These are phyloP conservation scores for Aspidiotus destructor DNA, from an alignment of 2,888 invertebrate species.

Conservation along the genomic window DNA sequence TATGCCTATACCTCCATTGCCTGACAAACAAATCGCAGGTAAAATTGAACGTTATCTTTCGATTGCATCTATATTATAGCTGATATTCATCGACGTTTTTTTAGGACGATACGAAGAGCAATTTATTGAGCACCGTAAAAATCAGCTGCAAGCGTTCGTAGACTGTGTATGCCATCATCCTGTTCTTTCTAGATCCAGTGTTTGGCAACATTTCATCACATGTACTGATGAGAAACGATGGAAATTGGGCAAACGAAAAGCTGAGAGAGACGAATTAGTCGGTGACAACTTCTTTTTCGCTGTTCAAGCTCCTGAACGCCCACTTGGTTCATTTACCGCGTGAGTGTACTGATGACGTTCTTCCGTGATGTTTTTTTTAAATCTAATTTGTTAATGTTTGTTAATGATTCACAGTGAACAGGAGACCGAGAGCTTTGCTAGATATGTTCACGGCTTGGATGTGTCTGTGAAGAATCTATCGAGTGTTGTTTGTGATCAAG, in stretches of 20 bases:
- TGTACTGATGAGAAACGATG: constrained; percentile 96
- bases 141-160: constrained; percentile 90
- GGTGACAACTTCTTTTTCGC: constrained; percentile 87
- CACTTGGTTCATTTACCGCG: constrained; percentile 48
- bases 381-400: neutral
- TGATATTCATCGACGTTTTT: constrained; percentile 8
- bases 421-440: constrained; percentile 71
- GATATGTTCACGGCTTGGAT: constrained; percentile 77
- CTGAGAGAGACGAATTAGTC: constrained; percentile 84
- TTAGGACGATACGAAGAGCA: constrained; percentile 90
- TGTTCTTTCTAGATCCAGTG: constrained; percentile 78
- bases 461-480: constrained; percentile 74
- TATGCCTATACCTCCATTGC: constrained; percentile 90
- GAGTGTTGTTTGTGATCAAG: constrained; percentile 70
- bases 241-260: constrained; percentile 91
- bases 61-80: neutral
- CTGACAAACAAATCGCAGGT: constrained; percentile 93
- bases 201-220: constrained; percentile 94
- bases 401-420: constrained; percentile 48
- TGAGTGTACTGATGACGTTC: constrained; percentile 40
- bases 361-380: neutral
- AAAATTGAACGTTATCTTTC: constrained; percentile 31
- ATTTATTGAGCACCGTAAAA: constrained; percentile 87
- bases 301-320: constrained; percentile 71
- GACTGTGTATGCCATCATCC: constrained; percentile 96